Conservation (phyloP, 2,888 invertebrate species). For the Brachyptera putata region DNA sequence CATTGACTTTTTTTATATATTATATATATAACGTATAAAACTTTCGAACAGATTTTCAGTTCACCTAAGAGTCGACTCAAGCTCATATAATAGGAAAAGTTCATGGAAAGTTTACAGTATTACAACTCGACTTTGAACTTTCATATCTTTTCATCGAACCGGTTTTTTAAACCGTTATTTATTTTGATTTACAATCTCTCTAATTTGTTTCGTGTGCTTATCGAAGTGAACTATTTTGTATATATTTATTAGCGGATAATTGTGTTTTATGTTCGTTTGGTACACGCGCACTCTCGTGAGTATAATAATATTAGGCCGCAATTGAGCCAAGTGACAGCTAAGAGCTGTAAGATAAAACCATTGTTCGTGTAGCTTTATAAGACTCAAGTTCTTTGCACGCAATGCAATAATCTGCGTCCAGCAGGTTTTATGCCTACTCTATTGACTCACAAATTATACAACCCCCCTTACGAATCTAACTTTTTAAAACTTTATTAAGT, state of each 20-base stretch:
- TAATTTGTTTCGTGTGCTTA: constrained; percentile 14
- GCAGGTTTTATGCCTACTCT: too few relatives aligned
- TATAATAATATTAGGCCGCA: not conserved
- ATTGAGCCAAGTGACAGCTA: not conserved
- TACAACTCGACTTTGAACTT: too few relatives aligned
- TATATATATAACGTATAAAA: too few relatives aligned
- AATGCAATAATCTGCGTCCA: too few relatives aligned
- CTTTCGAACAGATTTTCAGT: too few relatives aligned
- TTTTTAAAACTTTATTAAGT: too few relatives aligned
- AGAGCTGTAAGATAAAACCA: not conserved
- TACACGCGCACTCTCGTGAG: not conserved
- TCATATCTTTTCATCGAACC: too few relatives aligned
- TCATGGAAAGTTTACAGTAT: too few relatives aligned
- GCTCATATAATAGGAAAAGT: too few relatives aligned
- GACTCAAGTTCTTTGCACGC: not conserved
- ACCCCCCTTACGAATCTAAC: too few relatives aligned
- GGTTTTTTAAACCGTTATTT: not conserved
- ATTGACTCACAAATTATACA: not conserved
- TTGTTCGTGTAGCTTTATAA: not conserved
- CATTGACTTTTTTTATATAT: too few relatives aligned
- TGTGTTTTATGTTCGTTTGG: constrained; percentile 4
- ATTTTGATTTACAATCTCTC: constrained; percentile 10
- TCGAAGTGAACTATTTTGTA: not conserved
- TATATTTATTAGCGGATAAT: constrained; percentile 19
- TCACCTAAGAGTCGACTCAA: too few relatives aligned